Evolutionary conservation across 2,113 vertebrate genomes (phyloP).

Genomic region (Anseranas semipalmata): DNA sequence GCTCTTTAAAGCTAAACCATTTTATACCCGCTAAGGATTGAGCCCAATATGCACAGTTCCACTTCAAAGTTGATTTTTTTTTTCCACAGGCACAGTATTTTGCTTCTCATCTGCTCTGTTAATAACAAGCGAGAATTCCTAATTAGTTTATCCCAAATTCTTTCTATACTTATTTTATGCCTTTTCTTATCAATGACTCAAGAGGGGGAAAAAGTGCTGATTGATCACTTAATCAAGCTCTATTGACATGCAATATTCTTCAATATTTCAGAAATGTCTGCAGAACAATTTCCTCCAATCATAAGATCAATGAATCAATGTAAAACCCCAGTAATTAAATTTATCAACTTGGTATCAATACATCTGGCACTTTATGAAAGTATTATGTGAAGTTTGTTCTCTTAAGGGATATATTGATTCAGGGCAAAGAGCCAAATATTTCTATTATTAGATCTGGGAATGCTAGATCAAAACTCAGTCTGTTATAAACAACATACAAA

Average conservation of each 20-base stretch:
- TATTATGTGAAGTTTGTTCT: conserved; percentile 66
- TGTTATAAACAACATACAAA: conserved; percentile 61
- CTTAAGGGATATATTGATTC: conserved; percentile 65
- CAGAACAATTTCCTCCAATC: conserved; percentile 64
- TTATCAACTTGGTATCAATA: conserved; percentile 62
- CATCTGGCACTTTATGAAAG: conserved; percentile 60
- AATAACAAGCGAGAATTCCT: neutral
- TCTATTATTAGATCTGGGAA: conserved; percentile 63
- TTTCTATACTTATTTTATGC: conserved; percentile 4
- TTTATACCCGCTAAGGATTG: neutral
- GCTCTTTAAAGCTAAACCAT: neutral
- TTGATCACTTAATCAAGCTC: conserved; percentile 69
- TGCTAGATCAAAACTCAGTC: conserved; percentile 59
- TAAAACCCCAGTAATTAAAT: conserved; percentile 74
- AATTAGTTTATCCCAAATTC: neutral
- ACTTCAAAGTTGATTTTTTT: neutral
- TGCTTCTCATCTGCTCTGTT: neutral
- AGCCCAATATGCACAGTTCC: neutral
- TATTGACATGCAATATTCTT: conserved; percentile 45
- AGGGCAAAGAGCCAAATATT: conserved; percentile 70
- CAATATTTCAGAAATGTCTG: conserved; percentile 69
- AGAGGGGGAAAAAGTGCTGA: neutral
- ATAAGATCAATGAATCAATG: conserved; percentile 71
- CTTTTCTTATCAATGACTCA: conserved; percentile 49
- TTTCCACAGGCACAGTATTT: neutral